phyloP scores from a whole-genome alignment of 2,113 vertebrate genomes.

The Cyanoderma ruficeps region DNA sequence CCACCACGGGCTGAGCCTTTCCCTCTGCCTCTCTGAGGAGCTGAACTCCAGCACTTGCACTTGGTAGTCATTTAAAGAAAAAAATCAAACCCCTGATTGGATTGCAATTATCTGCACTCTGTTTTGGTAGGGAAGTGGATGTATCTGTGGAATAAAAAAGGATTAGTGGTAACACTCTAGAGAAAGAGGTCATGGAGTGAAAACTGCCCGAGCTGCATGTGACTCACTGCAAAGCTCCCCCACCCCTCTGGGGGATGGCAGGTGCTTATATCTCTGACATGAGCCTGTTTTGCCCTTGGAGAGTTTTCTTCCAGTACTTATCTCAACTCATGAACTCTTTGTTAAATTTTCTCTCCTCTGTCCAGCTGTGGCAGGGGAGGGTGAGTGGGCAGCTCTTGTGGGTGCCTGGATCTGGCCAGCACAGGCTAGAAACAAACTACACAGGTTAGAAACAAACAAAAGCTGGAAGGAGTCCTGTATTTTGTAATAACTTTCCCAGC shows the following conservation, averaged over 20 bases:
- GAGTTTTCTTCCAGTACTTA: neutral
- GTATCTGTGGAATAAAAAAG: neutral
- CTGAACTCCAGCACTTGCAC: neutral
- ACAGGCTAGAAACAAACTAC: neutral
- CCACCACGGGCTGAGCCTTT: neutral
- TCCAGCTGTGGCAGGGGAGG: neutral
- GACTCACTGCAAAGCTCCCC: neutral
- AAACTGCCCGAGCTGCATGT: neutral
- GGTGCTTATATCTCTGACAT: neutral
- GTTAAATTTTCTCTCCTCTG: neutral
- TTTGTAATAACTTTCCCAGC: neutral
- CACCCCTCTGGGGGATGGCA: no score
- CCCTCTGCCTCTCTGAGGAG: neutral
- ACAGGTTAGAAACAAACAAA: neutral
- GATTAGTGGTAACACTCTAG: neutral
- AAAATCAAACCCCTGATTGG: neutral
- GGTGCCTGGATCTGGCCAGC: neutral
- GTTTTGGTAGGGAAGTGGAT: neutral
- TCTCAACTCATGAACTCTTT: neutral
- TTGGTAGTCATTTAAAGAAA: neutral
- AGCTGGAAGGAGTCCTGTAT: neutral
- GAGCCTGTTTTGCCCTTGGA: neutral
- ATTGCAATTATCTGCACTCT: constrained; percentile 7
- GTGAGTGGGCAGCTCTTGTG: accelerated
- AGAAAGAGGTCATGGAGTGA: neutral